Evolutionary conservation across 2,113 vertebrate species (phyloP).

Genomic region (Notarius quadriscutis): DNA sequence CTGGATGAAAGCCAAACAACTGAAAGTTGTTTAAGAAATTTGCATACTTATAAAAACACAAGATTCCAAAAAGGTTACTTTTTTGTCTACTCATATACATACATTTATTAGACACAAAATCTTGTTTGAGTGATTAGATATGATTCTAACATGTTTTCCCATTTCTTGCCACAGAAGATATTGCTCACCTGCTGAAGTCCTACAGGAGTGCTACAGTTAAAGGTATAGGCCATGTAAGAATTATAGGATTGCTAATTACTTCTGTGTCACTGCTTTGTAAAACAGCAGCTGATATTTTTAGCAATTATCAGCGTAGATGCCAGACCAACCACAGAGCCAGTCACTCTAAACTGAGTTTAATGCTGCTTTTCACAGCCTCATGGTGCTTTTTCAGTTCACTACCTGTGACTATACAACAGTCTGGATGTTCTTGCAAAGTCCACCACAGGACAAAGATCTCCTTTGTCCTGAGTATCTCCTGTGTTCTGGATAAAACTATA

Average conservation of each 20-base stretch:
- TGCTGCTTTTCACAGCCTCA: slow-evolving; percentile 64
- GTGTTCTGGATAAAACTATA: slow-evolving; percentile 64
- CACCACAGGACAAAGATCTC: slow-evolving; percentile 67
- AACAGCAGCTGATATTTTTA: slow-evolving; percentile 58
- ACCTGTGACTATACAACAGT: slow-evolving; percentile 59
- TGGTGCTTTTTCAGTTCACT: slow-evolving; percentile 64
- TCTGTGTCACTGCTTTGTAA: slow-evolving; percentile 56
- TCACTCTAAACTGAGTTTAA: slow-evolving; percentile 66
- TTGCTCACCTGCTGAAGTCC: background rate
- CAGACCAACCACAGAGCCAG: slow-evolving; percentile 61
- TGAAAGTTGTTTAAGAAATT: slow-evolving; percentile 12
- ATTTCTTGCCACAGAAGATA: slow-evolving; percentile 23
- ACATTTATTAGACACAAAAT: background rate
- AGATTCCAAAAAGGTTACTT: slow-evolving; percentile 37
- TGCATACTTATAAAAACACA: background rate
- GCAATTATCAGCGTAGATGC: slow-evolving; percentile 59
- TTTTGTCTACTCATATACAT: background rate
- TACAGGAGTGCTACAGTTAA: background rate
- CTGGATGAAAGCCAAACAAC: background rate
- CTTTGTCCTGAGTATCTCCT: slow-evolving; percentile 67
- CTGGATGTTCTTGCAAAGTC: slow-evolving; percentile 67
- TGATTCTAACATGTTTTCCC: background rate
- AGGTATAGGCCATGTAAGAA: slow-evolving; percentile 46
- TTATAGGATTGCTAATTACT: slow-evolving; percentile 64
- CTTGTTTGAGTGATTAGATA: background rate